Conservation (phyloP, 2,888 invertebrate species). For the Phaedon cochleariae region DNA sequence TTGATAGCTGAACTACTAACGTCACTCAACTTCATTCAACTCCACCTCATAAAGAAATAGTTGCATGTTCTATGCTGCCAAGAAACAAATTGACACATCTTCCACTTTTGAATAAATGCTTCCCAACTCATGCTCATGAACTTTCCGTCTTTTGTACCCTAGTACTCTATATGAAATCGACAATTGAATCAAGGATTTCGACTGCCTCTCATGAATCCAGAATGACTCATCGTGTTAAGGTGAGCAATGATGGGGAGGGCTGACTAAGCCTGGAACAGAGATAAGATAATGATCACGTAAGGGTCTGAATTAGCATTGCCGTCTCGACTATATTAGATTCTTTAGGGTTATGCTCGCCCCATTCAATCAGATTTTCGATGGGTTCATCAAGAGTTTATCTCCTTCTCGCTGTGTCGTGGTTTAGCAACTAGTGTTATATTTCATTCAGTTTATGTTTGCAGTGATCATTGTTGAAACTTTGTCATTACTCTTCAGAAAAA, state of each 20-base stretch:
- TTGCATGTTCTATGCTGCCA: no score
- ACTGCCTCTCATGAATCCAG: constrained; percentile 25
- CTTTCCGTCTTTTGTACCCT: background rate
- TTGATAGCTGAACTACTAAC: no score
- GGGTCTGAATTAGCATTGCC: constrained; percentile 31
- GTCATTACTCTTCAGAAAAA: no score
- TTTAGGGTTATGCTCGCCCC: constrained; percentile 6
- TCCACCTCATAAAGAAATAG: no score
- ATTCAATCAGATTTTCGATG: constrained; percentile 16
- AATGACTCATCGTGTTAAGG: constrained; percentile 34
- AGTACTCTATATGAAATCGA: background rate
- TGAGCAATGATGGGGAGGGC: constrained; percentile 35
- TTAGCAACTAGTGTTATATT: background rate
- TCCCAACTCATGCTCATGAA: no score
- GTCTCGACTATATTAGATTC: constrained; percentile 14
- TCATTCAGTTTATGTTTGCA: no score
- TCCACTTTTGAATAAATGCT: no score
- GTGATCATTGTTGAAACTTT: no score
- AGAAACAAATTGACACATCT: no score
- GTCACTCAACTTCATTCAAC: no score
- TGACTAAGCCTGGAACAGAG: constrained; percentile 29
- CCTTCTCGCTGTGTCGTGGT: background rate
- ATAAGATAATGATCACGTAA: constrained; percentile 32
- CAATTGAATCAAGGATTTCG: background rate
- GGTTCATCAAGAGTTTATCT: background rate